phyloP scores from a whole-genome alignment of 1,140 invertebrate genomes.

The Triops cancriformis region DNA sequence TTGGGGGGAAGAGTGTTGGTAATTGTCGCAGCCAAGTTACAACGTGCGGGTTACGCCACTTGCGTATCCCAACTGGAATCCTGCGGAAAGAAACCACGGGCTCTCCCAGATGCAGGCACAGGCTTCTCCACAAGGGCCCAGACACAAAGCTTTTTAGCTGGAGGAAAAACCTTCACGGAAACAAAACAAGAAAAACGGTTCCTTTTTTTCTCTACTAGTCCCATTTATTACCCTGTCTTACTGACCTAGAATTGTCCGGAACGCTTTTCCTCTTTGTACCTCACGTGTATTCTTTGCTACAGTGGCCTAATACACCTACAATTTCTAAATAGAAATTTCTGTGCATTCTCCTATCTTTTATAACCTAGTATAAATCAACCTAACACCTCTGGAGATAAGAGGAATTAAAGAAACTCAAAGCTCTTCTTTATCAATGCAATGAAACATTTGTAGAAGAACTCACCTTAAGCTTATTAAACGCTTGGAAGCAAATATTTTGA shows the following conservation, averaged over 20 bases:
- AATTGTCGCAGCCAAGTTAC: neutral
- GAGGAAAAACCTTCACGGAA: neutral
- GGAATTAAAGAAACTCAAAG: too few relatives aligned
- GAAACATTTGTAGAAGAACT: too few relatives aligned
- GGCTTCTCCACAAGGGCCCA: neutral
- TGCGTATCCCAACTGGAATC: constrained; percentile 3
- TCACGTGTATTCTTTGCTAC: neutral
- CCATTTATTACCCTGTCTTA: constrained; percentile 10
- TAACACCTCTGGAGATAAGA: too few relatives aligned
- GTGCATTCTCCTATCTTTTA: too few relatives aligned
- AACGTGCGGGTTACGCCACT: neutral
- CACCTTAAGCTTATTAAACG: too few relatives aligned
- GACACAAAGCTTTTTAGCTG: constrained; percentile 3
- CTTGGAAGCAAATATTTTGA: too few relatives aligned
- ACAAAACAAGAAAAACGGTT: neutral
- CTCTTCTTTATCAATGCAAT: too few relatives aligned
- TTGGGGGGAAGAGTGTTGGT: too few relatives aligned
- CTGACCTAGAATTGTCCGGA: neutral
- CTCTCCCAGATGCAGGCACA: constrained; percentile 7
- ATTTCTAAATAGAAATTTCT: too few relatives aligned
- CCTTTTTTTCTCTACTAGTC: neutral
- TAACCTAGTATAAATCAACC: too few relatives aligned
- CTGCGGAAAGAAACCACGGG: neutral
- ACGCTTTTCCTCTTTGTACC: neutral
- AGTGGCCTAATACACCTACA: neutral